Evolutionary conservation across 2,888 invertebrate genomes (phyloP).

Genomic region (Erannis defoliaria): DNA sequence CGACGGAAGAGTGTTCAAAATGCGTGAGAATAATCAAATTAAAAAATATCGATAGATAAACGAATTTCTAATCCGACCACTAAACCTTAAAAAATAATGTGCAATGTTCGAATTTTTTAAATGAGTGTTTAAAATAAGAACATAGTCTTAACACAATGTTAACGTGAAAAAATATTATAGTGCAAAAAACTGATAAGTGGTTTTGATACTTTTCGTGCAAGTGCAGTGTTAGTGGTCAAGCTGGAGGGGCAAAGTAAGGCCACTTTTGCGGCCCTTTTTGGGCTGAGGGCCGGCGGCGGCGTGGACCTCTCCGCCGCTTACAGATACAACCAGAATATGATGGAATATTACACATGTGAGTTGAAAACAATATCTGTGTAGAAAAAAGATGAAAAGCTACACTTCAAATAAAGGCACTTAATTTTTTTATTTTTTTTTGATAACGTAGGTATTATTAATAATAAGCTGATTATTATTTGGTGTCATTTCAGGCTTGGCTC

Average conservation of each 20-base stretch:
- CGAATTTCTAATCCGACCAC: neutral
- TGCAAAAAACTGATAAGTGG: slow-evolving; percentile 46
- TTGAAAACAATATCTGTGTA: slow-evolving; percentile 33
- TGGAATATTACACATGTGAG: slow-evolving; percentile 99
- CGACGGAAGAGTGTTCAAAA: neutral
- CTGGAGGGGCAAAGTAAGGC: slow-evolving; percentile 89
- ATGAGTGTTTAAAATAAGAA: slow-evolving; percentile 14
- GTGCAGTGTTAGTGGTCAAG: slow-evolving; percentile 77
- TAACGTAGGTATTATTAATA: no score
- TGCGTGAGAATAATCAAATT: neutral
- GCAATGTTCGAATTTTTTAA: neutral
- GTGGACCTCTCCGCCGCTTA: slow-evolving; percentile 98
- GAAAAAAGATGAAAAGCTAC: neutral
- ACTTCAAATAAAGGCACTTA: no score
- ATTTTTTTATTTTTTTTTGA: no score
- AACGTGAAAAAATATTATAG: slow-evolving; percentile 47
- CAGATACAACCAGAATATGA: slow-evolving; percentile 98
- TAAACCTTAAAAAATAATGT: neutral
- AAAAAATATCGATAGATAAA: slow-evolving; percentile 10
- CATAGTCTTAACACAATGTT: slow-evolving; percentile 47
- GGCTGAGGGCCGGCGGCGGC: slow-evolving; percentile 89
- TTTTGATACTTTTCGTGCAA: slow-evolving; percentile 50
- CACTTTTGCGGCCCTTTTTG: slow-evolving; percentile 88
- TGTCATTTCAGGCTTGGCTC: no score
- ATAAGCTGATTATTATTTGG: no score